These are phyloP conservation scores for Acanthurus tractus DNA, from an alignment of 2,797 vertebrate genomes.

Conservation along the genomic window DNA sequence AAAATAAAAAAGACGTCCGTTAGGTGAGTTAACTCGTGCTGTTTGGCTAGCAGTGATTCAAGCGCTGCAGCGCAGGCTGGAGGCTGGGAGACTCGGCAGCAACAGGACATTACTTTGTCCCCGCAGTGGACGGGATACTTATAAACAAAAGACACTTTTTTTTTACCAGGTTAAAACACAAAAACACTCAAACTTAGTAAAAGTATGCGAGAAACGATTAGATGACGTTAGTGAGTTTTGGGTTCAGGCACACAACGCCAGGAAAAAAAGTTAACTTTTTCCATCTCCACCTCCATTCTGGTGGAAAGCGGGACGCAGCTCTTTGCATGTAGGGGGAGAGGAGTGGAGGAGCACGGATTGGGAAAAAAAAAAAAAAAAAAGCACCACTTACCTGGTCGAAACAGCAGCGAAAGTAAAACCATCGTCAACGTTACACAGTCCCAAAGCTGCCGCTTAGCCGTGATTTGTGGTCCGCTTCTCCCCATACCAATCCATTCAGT, in stretches of 20 bases:
- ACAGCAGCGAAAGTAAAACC: constrained; percentile 85
- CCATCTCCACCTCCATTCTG: constrained; percentile 47
- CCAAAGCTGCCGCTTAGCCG: constrained; percentile 89
- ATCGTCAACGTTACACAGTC: constrained; percentile 85
- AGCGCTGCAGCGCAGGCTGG: constrained; percentile 20
- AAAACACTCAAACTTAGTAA: neutral
- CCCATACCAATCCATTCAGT: constrained; percentile 92
- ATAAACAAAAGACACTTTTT: constrained; percentile 14
- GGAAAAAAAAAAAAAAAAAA: no score
- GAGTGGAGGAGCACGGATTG: constrained; percentile 56
- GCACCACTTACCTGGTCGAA: constrained; percentile 84
- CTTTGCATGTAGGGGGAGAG: constrained; percentile 45
- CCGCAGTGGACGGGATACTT: constrained; percentile 5
- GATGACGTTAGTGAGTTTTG: neutral
- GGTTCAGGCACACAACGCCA: neutral
- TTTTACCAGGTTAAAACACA: neutral
- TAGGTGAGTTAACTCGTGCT: constrained; percentile 57
- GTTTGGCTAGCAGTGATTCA: constrained; percentile 51
- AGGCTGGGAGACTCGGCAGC: constrained; percentile 35
- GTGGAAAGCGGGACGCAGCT: constrained; percentile 32
- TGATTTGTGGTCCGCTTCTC: constrained; percentile 88
- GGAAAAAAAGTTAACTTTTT: constrained; percentile 51
- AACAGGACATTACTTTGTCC: constrained; percentile 57
- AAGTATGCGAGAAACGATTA: neutral
- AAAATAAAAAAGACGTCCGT: constrained; percentile 18